Percentiles rank a stretch among this genome's conserved stretches.
Evolutionary conservation across 2,113 vertebrate genomes (phyloP).

Genomic region (Platysteira castanea): DNA sequence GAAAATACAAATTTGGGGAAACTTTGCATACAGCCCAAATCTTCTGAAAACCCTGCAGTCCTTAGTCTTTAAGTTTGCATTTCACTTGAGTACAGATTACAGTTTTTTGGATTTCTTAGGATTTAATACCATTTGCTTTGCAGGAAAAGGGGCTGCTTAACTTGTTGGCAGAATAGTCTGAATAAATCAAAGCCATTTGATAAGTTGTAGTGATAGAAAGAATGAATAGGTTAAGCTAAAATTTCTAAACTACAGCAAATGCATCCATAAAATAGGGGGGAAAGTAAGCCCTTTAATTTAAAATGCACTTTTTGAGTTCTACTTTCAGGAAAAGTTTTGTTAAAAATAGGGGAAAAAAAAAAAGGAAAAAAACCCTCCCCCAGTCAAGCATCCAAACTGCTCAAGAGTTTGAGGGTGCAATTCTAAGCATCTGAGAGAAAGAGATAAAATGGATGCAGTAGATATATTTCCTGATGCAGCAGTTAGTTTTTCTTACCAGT

Average conservation of each 20-base stretch:
- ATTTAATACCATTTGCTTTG: background rate
- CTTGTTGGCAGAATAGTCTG: background rate
- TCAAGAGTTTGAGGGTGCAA: background rate
- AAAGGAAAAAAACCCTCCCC: background rate
- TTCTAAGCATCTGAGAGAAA: background rate
- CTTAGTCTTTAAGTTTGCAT: background rate
- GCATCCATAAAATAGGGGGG: background rate
- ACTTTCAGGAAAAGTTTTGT: background rate
- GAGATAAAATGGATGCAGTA: background rate
- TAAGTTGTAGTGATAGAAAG: background rate
- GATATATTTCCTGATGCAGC: background rate
- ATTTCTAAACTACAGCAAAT: background rate
- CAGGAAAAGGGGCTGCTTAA: background rate
- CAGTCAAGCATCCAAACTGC: background rate
- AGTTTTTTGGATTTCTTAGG: background rate
- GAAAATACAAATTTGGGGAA: background rate
- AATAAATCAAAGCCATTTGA: background rate
- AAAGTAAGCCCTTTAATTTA: background rate
- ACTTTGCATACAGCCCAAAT: background rate
- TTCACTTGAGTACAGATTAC: background rate
- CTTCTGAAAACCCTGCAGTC: background rate
- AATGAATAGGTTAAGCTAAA: background rate
- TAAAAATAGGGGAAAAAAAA: background rate
- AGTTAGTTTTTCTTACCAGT: background rate
- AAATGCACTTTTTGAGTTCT: constrained; percentile 57